phyloP scores from a whole-genome alignment of 2,113 vertebrate genomes.

The Ictalurus punctatus region DNA sequence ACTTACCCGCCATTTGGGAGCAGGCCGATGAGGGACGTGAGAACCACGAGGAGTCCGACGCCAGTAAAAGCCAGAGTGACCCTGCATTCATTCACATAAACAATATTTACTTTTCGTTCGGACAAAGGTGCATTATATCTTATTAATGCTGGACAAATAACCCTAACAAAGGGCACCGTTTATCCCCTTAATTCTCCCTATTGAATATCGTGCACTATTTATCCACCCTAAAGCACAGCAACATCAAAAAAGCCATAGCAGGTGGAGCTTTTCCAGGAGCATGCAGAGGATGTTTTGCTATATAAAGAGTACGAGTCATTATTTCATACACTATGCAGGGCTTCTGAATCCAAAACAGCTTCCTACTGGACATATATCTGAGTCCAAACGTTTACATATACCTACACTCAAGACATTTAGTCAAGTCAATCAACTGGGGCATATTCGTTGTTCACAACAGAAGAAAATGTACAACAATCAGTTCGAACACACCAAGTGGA shows the following conservation, averaged over 20 bases:
- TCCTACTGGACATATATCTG: not conserved
- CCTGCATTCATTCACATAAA: conserved; percentile 68
- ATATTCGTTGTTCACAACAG: not conserved
- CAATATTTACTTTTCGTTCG: not conserved
- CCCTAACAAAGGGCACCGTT: not conserved
- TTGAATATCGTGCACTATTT: not conserved
- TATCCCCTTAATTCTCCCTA: not conserved
- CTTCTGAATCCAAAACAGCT: not conserved
- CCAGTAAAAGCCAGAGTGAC: conserved; percentile 86
- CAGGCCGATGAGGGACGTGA: conserved; percentile 83
- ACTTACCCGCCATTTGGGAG: conserved; percentile 83
- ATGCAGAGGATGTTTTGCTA: not conserved
- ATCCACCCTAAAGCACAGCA: not conserved
- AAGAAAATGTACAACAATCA: not conserved
- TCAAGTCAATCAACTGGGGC: not conserved
- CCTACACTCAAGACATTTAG: not conserved
- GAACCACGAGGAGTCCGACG: conserved; percentile 82
- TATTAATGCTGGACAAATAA: not conserved
- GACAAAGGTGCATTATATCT: not conserved
- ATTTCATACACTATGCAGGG: not conserved
- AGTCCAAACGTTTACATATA: not conserved
- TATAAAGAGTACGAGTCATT: not conserved
- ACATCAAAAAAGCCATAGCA: not conserved
- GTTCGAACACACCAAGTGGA: not conserved
- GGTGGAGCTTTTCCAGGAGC: not conserved